Conservation (phyloP, 2,888 invertebrate species). For the Ophraella communa region DNA sequence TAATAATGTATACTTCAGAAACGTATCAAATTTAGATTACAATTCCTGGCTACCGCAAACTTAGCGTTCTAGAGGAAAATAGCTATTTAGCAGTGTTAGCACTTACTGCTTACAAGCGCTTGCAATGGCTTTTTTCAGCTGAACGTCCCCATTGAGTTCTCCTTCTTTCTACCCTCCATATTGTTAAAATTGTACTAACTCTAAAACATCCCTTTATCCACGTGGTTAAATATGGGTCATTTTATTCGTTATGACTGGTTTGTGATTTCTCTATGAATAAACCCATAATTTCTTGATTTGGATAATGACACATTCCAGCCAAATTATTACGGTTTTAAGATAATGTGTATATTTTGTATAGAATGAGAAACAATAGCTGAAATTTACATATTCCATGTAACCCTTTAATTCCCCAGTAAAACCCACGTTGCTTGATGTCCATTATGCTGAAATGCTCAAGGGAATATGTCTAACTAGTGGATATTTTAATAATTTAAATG, state of each 20-base stretch:
- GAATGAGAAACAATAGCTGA: not conserved
- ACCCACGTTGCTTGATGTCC: constrained; percentile 1
- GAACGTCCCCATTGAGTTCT: too few species aligned
- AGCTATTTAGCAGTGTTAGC: too few species aligned
- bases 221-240: not conserved
- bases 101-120: too few species aligned
- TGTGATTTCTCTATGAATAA: not conserved
- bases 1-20: too few species aligned
- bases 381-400: not conserved
- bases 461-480: constrained; percentile 16
- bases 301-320: not conserved
- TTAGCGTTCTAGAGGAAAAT: too few species aligned
- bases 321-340: not conserved
- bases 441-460: constrained; percentile 12
- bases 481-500: constrained; percentile 30
- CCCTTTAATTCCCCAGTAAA: constrained; percentile 1
- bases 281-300: not conserved
- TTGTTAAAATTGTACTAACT: too few species aligned
- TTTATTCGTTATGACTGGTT: not conserved
- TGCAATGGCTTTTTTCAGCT: too few species aligned
- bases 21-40: too few species aligned
- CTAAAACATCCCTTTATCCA: too few species aligned
- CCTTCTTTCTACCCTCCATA: too few species aligned
- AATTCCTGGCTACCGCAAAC: too few species aligned
- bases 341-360: not conserved